Evolutionary conservation across 2,888 invertebrate species (phyloP), one percentile per base, ranked within the genome.

Genomic region (Xestia ashworthii): DNA sequence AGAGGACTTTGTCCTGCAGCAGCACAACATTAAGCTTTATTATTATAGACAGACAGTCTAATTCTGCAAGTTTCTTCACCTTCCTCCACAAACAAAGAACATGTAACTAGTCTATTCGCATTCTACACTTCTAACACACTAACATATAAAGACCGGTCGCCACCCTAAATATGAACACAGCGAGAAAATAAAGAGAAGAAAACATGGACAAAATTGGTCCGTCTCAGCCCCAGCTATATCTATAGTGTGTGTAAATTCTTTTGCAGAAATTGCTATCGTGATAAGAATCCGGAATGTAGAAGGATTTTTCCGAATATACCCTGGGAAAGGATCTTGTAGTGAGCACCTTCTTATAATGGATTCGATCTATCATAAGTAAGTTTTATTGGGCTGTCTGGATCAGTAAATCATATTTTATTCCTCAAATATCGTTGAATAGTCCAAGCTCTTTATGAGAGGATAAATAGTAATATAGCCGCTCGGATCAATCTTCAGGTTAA

Each of bases 201-300:
- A 64, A 81, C 76, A 81, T 66, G 82, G 48, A 67, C 44, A 73
- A 81, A 55, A 73, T 76, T 48, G 69, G 44, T 25, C 66, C 71
- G 46, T 58, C 53, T 64, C 62, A 60, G 41, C 32, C 69, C 58
- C 0, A 6, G 19, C 60, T 65, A 44, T 32, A 66, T n/a, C n/a
- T 25, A 66, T 69, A 73, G 58, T 25, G 72, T 83, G 67, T 73
- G 70, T 65, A 72, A 79, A 65, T 83, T 76, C 66, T 79, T 79
- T 83, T 71, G 69, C 70, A 68, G 65, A 78, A 83, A 87, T 79
- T 79, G 78, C 74, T 72, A 68, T 80, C 86, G 88, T 85, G 87
- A 70, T 73, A 68, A 1, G 81, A 83, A 77, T 85, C n/a, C 4
- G 22, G n/a, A 71, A 78, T 62, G 44, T 64, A n/a, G 14, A 14